Evolutionary conservation across 2,888 invertebrate genomes (phyloP).

Genomic region (Kuschelorhynchus macadamiae): DNA sequence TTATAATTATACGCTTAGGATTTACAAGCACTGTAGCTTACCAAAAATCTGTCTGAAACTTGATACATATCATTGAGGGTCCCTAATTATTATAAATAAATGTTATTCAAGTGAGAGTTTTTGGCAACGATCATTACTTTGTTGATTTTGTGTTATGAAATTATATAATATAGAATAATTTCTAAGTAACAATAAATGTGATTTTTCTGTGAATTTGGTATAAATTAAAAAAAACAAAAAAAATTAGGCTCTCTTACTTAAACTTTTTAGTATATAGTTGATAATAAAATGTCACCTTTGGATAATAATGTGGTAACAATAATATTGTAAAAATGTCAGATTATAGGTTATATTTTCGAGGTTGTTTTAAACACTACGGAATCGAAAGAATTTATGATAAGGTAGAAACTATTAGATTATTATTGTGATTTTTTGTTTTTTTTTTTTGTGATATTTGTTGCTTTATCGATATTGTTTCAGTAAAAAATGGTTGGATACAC

Average conservation of each 20-base stretch:
- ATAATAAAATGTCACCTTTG: conserved; percentile 39
- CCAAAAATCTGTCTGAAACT: conserved; percentile 20
- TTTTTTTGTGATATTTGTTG: conserved; percentile 36
- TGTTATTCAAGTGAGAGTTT: conserved; percentile 35
- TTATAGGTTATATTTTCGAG: conserved; percentile 31
- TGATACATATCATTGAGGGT: conserved; percentile 49
- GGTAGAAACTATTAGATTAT: conserved; percentile 6
- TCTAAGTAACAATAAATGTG: conserved; percentile 19
- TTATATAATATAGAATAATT: conserved; percentile 9
- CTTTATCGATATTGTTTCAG: conserved; percentile 2
- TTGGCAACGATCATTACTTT: conserved; percentile 31
- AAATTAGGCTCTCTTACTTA: conserved; percentile 24
- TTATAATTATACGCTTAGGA: conserved; percentile 33
- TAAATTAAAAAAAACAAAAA: conserved; percentile 34
- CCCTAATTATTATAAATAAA: conserved; percentile 26
- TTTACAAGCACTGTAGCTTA: conserved; percentile 25
- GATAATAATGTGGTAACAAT: conserved; percentile 49
- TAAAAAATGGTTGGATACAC: conserved; percentile 15
- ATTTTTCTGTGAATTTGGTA: conserved; percentile 29
- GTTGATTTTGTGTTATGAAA: conserved; percentile 24
- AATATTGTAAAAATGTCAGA: conserved; percentile 29
- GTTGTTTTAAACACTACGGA: conserved; percentile 5
- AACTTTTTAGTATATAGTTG: conserved; percentile 13
- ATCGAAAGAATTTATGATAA: conserved; percentile 21
- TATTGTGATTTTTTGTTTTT: conserved; percentile 32